Percentiles rank a stretch among this genome's conserved stretches.
Conservation (phyloP, 2,888 invertebrate species). For the Tenodera sinensis region DNA sequence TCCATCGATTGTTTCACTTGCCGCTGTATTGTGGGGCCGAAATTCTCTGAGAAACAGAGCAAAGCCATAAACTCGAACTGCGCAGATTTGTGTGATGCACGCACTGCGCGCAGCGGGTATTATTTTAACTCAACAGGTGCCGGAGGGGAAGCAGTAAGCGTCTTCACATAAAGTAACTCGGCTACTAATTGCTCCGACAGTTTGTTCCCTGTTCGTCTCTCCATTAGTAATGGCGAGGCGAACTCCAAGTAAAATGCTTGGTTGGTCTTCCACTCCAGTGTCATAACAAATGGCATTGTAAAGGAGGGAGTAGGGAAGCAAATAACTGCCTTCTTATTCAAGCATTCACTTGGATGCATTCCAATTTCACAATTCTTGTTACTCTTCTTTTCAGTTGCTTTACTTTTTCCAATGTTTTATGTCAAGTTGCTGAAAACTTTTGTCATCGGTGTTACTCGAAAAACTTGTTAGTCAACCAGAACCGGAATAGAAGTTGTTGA, state of each 20-base stretch:
- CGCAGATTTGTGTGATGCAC: neutral
- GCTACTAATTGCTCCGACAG: neutral
- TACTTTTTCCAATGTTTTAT: neutral
- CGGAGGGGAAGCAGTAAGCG: neutral
- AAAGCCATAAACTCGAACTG: neutral
- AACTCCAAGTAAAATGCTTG: neutral
- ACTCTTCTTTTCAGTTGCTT: neutral
- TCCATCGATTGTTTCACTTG: neutral
- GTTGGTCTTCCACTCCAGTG: neutral
- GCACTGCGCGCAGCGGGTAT: neutral
- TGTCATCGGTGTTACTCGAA: too few species aligned
- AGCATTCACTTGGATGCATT: neutral
- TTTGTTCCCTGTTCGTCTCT: neutral
- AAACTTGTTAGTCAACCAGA: too few species aligned
- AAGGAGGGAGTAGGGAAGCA: neutral
- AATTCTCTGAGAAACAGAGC: neutral
- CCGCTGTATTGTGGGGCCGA: neutral
- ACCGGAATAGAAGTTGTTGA: too few species aligned
- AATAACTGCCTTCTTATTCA: neutral
- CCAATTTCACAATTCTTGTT: neutral
- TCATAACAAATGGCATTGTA: neutral
- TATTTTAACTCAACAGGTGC: neutral
- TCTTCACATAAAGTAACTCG: neutral
- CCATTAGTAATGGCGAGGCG: neutral
- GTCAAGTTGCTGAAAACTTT: neutral